Evolutionary conservation across 2,888 invertebrate species (phyloP), one percentile per base, ranked within the genome.

Genomic region (Nemotelus pantherinus): DNA sequence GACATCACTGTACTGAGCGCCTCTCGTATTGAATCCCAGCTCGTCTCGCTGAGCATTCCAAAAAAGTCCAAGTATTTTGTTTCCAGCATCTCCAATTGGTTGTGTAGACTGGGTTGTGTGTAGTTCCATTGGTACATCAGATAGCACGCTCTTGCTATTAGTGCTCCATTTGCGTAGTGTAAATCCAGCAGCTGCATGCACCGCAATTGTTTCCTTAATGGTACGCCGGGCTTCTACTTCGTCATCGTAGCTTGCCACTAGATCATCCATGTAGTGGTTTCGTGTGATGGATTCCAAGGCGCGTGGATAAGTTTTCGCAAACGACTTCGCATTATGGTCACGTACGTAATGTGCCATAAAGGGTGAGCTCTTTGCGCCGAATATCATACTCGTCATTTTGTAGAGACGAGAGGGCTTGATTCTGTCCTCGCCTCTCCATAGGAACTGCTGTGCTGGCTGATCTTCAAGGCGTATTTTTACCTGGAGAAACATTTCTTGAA

Each of bases 181-280:
- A 58, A 58, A 58, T 2, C 58, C 58, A 58, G 58, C 58, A 4
- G 58, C 58, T 58, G 58, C 7, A 25, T 58, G 58, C 58, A 58
- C 58, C 58, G 25, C 25, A n/a, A 9, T 58, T 58, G 25, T 58
- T 58, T 58, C 58, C 58, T 58, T 58, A 58, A 58, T 58, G 58
- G 58, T 6, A 25, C 9, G 58, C 58, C 58, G 25, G 58, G 58
- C 10, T 58, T 58, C 58, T 58, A 5, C 58, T 58, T n/a, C 58
- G 58, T n/a, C 58, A 58, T 58, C 58, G 58, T 58, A 58, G 25
- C 58, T 58, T 58, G 25, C 58, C 58, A 58, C 58, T 5, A 58
- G 58, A 25, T 58, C 58, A 58, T 58, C 58, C 58, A 58, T 58
- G 47, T 65, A 65, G 65, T 65, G 65, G 47, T 47, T 65, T 43